Base-by-base conservation (phyloP, 2,113 vertebrate species). In the Anoplopoma fimbria region DNA sequence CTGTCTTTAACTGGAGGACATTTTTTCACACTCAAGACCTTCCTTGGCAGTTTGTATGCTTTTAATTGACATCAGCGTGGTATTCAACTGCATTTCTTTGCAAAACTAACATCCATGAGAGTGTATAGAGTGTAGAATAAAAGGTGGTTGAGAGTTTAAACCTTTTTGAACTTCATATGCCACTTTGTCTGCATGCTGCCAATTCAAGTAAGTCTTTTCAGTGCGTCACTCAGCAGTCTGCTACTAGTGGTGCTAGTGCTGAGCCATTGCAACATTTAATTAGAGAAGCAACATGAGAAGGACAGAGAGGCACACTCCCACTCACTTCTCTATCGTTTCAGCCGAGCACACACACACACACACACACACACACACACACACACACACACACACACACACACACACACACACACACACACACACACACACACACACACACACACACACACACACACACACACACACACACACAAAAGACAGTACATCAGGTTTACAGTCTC, bases 251-350 rank as follows among this genome's bases (percentile, higher is more conserved):
- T 68, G 61, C 75, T 73, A 45, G 65, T 45, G 81, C 64, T 77
- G 75, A 86, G 74, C 64, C 76, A 58, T 83, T 90, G 82, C 79
- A 85, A 86, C 69, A 77, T 86, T 81, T 90, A 85, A 93, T 92
- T 91, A 88, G 53, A 77, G 81, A 77, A 72, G 47, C 63, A 80
- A 65, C 82, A 68, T 51, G 53, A 72, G 67, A 72, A 78, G 69
- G 25, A 74, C 29, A 49, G 51, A 87, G 42, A 38, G 60, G 77
- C 62, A 47, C 33, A 45, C 31, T 60, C 69, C 45, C 40, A 77
- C 70, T 71, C 75, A 25, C 51, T 71, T 71, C 45, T 64, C 29
- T 36, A 57, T 4, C 8, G 0, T 61, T 82, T 47, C 70, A 65
- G n/a, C 31, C 1, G 14, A 1, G 9, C n/a, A n/a, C 61, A 29